Evolutionary conservation across 2,888 invertebrate genomes (phyloP), one percentile per base, ranked within the genome.

Genomic region (Idaea biselata): DNA sequence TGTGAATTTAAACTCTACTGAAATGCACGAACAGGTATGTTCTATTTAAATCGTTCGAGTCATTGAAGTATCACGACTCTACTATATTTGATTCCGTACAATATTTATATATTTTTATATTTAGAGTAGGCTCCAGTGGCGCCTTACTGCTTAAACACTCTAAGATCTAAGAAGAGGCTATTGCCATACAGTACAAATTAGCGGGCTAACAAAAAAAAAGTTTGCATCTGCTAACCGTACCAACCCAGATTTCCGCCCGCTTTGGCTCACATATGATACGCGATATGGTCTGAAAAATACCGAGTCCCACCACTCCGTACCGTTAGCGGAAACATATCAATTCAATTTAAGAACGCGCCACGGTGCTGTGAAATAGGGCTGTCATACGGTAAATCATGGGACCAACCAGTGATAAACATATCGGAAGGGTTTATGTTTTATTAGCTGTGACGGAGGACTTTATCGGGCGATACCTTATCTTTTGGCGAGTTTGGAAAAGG

Each of bases 261-360:
- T 90, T 89, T 86, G 80, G 78, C 82, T 81, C 80, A 75, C 84
- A 79, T 81, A 85, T 90, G 87, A 90, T 88, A 87, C 85, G 83
- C 84, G 89, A 87, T 88, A 87, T 82, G 86, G 84, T 82, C 80
- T 84, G 87, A 91, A 89, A 91, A 91, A 90, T 85, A 86, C 86
- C 83, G 79, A 76, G 82, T 77, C 77, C 80, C 73, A 72, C 77
- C 44, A 18, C 68, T 64, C 69, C 56, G 68, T 62, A 68, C 70
- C 85, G 88, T 87, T 87, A 87, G 86, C 87, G 85, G 87, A 87
- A 87, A 89, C 90, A 88, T 91, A 92, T 91, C 92, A 92, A 90
- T 92, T 92, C 91, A 91, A 91, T 91, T 91, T 90, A 79, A 78
- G 78, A 82, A 81, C 83, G 81, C 80, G 73, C 76, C 74, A 73